These are phyloP conservation scores for Gambusia yucatana DNA, from an alignment of 2,797 vertebrate species.

Conservation along the genomic window DNA sequence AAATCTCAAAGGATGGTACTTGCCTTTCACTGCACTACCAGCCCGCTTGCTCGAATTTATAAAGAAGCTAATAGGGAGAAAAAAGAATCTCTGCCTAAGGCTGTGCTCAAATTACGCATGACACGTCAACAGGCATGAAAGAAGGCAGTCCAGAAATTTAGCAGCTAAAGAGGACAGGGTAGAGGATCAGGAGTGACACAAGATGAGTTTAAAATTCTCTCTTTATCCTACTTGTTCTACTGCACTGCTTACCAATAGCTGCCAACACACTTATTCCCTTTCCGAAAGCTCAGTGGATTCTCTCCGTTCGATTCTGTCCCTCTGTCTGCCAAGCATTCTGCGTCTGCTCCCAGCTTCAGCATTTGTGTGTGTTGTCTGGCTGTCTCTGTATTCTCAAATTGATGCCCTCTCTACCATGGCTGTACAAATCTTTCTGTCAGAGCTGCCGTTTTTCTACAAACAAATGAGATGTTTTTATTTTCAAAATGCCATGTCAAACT, in stretches of 20 bases:
- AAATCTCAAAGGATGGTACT: constrained; percentile 51
- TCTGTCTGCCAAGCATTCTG: constrained; percentile 25
- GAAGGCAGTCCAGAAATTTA: constrained; percentile 65
- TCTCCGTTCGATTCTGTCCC: constrained; percentile 32
- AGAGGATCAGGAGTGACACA: constrained; percentile 65
- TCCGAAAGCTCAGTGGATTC: constrained; percentile 16
- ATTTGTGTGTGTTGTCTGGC: constrained; percentile 42
- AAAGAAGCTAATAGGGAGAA: constrained; percentile 44
- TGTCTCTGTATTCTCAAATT: constrained; percentile 32
- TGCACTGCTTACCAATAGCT: constrained; percentile 37
- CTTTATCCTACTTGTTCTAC: constrained; percentile 22
- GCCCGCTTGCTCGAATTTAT: constrained; percentile 36
- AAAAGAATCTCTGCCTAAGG: constrained; percentile 47
- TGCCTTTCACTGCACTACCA: constrained; percentile 36
- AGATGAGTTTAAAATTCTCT: constrained; percentile 50
- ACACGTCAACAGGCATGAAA: constrained; percentile 49
- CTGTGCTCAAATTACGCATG: constrained; percentile 68
- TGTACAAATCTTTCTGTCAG: constrained; percentile 37
- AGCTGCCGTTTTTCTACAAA: constrained; percentile 15
- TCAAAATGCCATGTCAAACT: constrained; percentile 29
- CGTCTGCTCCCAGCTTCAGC: constrained; percentile 24
- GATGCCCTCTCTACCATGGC: constrained; percentile 10
- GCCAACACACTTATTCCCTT: constrained; percentile 51
- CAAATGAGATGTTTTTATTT: constrained; percentile 35
- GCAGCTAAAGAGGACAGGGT: constrained; percentile 58